Base-by-base conservation (phyloP, 2,888 invertebrate genomes). In the Caenorhabditis parvicauda region DNA sequence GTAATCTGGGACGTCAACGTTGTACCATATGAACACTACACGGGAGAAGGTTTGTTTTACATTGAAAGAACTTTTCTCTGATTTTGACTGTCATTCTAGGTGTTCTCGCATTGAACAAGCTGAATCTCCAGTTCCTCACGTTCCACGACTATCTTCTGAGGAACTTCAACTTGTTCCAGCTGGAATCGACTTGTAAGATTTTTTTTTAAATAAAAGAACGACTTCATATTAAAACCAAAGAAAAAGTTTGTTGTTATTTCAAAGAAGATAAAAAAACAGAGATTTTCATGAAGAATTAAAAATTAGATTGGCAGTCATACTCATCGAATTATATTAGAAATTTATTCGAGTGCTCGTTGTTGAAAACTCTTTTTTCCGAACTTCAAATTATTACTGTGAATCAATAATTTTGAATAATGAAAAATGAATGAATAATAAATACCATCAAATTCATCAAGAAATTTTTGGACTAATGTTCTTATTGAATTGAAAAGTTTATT, bases 1-100 rank as follows among this genome's bases (percentile, higher is more conserved):
- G 89, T 96, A 2, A 92, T 98, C 74, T 99, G 98, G 98, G 92
- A 99, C 83, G 95, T 98, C 82, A 95, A 96, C 81, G 88, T 98
- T 41, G 96, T 99, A 0, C 98, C 98, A 0, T 90, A 92, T 0
- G 94, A 96, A 78, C 94, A 94, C 82, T 96, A 90, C 84, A 90
- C 91, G 39, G 94, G 95, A 0, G 95, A 96, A 82, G 92, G 83
- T 83, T 62, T 49, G 52, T 48, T 29, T 14, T 22, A 24, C 22
- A 53, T 54, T 56, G 12, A 14, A 3, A 42, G 17, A 39, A 19
- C 5, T 21, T 28, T 43, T 32, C 22, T 55, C 39, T 43, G 6
- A 43, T 17, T 38, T 19, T n/a, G 5, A 35, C 5, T 0, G 24
- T 14, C 24, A 17, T 73, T 72, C 28, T 71, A 83, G 83, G 82